Percentiles rank a stretch among this genome's conserved stretches.
These are phyloP conservation scores for Coracopsis vasa DNA, from an alignment of 2,113 vertebrate genomes.

Conservation along the genomic window DNA sequence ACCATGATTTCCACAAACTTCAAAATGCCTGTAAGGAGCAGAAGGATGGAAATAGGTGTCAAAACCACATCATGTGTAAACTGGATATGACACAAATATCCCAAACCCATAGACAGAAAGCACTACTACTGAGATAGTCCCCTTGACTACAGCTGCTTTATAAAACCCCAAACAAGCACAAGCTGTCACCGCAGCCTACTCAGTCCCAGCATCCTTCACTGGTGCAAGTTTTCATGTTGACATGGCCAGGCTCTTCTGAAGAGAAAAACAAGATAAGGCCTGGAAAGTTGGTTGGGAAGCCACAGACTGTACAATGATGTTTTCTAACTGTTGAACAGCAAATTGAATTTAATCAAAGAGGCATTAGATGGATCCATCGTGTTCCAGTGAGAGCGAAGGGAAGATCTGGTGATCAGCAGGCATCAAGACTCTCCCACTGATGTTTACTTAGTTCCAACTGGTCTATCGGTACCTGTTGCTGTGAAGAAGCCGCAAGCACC, in stretches of 20 bases:
- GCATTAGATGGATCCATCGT: neutral
- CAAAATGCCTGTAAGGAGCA: constrained; percentile 73
- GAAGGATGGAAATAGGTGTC: neutral
- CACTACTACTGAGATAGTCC: neutral
- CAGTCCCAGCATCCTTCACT: neutral
- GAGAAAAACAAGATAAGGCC: neutral
- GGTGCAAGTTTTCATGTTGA: neutral
- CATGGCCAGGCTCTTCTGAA: neutral
- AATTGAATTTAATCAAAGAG: neutral
- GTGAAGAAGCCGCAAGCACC: neutral
- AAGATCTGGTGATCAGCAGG: neutral
- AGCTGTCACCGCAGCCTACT: neutral
- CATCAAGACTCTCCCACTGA: neutral
- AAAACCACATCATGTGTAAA: neutral
- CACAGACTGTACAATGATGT: neutral
- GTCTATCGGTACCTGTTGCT: neutral
- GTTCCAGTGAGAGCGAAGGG: neutral
- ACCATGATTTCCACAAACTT: constrained; percentile 78
- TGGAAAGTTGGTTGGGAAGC: rapidly evolving
- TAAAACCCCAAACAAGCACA: neutral
- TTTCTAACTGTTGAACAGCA: neutral
- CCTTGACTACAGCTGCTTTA: neutral
- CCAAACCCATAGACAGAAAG: neutral
- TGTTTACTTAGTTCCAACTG: neutral
- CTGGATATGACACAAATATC: neutral